Percentiles rank a stretch among this genome's conserved stretches.
These are phyloP conservation scores for Anabas testudineus DNA, from an alignment of 2,797 vertebrate genomes.

Conservation along the genomic window DNA sequence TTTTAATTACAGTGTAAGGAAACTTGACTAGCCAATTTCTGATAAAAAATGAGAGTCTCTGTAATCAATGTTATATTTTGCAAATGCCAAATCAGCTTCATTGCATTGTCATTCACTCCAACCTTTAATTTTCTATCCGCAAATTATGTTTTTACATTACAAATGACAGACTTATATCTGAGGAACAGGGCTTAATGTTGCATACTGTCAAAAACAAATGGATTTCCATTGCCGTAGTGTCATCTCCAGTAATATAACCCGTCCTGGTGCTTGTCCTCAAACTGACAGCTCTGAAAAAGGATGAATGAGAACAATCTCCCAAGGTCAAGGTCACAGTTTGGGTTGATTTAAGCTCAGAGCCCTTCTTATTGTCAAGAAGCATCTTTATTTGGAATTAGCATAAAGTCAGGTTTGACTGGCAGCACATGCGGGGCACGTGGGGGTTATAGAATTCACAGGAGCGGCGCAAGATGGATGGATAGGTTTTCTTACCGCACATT, in stretches of 20 bases:
- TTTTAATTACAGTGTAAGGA: conserved; percentile 32
- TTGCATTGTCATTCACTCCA: conserved; percentile 48
- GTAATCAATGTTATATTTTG: conserved; percentile 39
- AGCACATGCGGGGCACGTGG: conserved; percentile 31
- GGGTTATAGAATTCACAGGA: conserved; percentile 59
- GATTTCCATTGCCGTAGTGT: conserved; percentile 37
- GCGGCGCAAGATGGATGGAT: conserved; percentile 57
- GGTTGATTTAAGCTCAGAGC: conserved; percentile 54
- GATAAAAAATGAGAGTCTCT: conserved; percentile 24
- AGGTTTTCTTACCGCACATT: conserved; percentile 59
- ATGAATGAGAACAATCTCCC: conserved; percentile 58
- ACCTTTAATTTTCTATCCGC: conserved; percentile 28
- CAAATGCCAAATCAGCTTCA: conserved; percentile 38
- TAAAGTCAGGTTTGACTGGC: conserved; percentile 65
- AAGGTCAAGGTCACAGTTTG: conserved; percentile 68
- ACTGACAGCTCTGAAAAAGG: conserved; percentile 60
- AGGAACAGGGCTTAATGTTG: conserved; percentile 29
- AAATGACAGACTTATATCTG: conserved; percentile 34
- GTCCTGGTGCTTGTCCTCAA: conserved; percentile 47
- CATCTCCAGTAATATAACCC: conserved; percentile 43
- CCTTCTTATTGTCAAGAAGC: conserved; percentile 46
- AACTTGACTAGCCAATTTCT: conserved; percentile 37
- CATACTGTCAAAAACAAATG: conserved; percentile 46
- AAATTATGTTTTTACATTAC: conserved; percentile 32
- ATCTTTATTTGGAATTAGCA: conserved; percentile 71